Conservation (phyloP, 2,888 invertebrate species). For the Drosophila emarginata region DNA sequence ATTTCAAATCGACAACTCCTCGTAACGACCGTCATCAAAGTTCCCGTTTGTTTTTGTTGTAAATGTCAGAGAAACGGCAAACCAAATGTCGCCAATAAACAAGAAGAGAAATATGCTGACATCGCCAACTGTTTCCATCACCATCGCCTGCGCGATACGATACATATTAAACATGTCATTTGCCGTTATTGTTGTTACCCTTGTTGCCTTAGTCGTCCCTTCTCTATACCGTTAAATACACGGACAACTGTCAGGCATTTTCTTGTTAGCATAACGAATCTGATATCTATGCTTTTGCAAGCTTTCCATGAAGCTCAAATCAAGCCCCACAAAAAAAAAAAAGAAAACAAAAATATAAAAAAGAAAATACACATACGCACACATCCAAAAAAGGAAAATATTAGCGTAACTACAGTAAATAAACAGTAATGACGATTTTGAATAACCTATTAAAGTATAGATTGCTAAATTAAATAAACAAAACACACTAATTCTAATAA, state of each 20-base stretch:
- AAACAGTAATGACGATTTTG: not conserved
- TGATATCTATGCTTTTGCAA: slow-evolving; percentile 34
- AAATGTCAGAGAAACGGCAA: slow-evolving; percentile 34
- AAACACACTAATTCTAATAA: not conserved
- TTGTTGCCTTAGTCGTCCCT: not conserved
- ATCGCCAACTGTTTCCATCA: slow-evolving; percentile 58
- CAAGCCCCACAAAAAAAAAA: slow-evolving; percentile 22
- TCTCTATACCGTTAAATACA: slow-evolving; percentile 15
- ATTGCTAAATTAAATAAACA: not conserved
- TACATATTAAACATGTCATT: slow-evolving; percentile 57
- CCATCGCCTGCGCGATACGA: slow-evolving; percentile 26
- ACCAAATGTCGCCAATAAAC: slow-evolving; percentile 66
- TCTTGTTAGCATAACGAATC: slow-evolving; percentile 44
- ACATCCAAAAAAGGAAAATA: not conserved
- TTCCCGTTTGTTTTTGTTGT: slow-evolving; percentile 50
- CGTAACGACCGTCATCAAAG: slow-evolving; percentile 72
- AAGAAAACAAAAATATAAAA: slow-evolving; percentile 7
- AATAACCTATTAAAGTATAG: no score
- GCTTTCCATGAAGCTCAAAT: slow-evolving; percentile 25
- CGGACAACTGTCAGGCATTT: slow-evolving; percentile 39
- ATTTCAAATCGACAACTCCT: slow-evolving; percentile 66
- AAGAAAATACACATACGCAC: not conserved
- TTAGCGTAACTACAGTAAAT: not conserved
- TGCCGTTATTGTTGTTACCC: slow-evolving; percentile 22
- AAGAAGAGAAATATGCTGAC: slow-evolving; percentile 67